Evolutionary conservation across 2,113 vertebrate species (phyloP), one percentile per base, ranked within the genome.

Genomic region (Eudyptes chrysolophus): DNA sequence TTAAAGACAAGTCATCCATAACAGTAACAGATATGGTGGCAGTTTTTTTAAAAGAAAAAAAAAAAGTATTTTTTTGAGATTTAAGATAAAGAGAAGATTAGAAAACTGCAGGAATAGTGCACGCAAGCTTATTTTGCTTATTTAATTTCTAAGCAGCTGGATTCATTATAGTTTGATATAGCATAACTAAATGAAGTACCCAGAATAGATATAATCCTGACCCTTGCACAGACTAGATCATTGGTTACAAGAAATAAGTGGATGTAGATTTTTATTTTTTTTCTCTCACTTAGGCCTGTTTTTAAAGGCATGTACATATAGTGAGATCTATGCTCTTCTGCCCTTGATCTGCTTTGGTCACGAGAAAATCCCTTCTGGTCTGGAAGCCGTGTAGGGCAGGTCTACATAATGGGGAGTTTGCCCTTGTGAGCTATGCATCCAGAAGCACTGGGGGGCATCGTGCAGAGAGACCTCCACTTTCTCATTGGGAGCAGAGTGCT

Each of bases 1-100:
- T 89, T 85, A 93, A 96, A 57, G 72, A 29, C 66, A 68, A 93
- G 65, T 72, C 74, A 95, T 94, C 66, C 75, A 72, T 90, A 95
- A 95, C 49, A 65, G 61, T 79, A 92, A 90, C 34, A 83, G 48
- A 65, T 84, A 68, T 19, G 16, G 26, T 79, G 55, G 30, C 32
- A 87, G 16, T 32, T 82, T 32, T 70, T 78, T 90, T 85, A 62
- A 62, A 78, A 91, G 12, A 6, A 29, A 19, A 58, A 30, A 57
- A 25, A 46, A 54, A 69, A 42, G 14, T 6, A 0, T 19, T 25
- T 60, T 68, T 64, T 68, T 8, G 32, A 74, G 62, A 90, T 72
- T 34, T 78, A 38, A 87, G 46, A 46, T 62, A 26, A 79, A 84
- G 30, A 60, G 14, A 79, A 57, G 2, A 76, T 66, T 52, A 48